Evolutionary conservation across 2,888 invertebrate species (phyloP).

Genomic region (Reticulitermes lucifugus): DNA sequence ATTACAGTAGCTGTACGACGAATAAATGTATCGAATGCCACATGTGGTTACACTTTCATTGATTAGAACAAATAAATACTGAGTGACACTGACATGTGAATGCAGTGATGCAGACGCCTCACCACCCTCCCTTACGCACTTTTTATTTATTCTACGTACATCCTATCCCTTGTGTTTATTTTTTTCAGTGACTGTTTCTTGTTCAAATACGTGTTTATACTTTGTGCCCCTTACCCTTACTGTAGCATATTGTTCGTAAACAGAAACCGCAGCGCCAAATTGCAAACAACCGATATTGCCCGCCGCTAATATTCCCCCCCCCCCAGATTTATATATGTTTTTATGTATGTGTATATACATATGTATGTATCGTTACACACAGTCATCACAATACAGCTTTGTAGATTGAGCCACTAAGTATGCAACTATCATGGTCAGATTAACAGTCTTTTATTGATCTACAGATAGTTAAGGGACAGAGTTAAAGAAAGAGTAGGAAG

Average conservation of each 20-base stretch:
- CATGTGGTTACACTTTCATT: not conserved
- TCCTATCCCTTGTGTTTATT: slow-evolving; percentile 1
- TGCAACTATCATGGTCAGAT: too few species aligned
- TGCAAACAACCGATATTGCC: slow-evolving; percentile 33
- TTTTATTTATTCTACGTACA: not conserved
- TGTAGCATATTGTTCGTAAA: slow-evolving; percentile 33
- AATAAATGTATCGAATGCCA: too few species aligned
- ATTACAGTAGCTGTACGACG: too few species aligned
- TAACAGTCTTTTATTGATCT: too few species aligned
- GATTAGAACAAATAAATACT: slow-evolving; percentile 10
- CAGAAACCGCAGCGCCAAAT: slow-evolving; percentile 20
- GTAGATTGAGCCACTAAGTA: not conserved
- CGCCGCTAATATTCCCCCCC: not conserved
- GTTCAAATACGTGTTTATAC: slow-evolving; percentile 23
- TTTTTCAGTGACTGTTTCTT: not conserved
- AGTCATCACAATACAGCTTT: not conserved
- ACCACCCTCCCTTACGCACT: not conserved
- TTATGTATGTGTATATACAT: too few species aligned
- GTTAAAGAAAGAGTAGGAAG: not conserved
- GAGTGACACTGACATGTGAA: slow-evolving; percentile 7
- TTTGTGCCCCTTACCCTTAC: not conserved
- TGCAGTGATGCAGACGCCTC: not conserved
- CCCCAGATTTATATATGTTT: not conserved
- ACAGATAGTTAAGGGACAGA: not conserved
- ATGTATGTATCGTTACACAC: not conserved